phyloP scores from a whole-genome alignment of 2,888 invertebrate species.

The Halictus ligatus region DNA sequence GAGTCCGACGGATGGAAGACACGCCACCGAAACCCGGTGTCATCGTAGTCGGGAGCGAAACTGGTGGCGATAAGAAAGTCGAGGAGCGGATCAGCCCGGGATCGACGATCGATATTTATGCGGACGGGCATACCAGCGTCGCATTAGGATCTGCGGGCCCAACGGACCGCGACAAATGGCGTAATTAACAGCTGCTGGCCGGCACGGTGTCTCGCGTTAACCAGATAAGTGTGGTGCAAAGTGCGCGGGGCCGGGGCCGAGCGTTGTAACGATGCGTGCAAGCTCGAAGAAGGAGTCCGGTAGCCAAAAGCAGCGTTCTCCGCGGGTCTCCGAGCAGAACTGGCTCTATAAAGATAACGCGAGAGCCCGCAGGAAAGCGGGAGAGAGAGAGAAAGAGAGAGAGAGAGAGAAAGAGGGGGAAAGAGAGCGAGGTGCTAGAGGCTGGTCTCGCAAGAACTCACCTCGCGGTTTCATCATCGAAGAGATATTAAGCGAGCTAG shows the following conservation, averaged over 20 bases:
- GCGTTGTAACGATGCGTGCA: conserved; percentile 8
- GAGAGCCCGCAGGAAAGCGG: not conserved
- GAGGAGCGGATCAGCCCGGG: conserved; percentile 11
- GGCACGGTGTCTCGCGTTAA: conserved; percentile 44
- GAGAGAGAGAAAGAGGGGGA: not conserved
- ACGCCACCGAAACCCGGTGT: not conserved
- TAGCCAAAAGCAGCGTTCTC: conserved; percentile 45
- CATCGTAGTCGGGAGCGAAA: not conserved
- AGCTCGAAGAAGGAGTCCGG: conserved; percentile 26
- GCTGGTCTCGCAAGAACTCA: conserved; percentile 21
- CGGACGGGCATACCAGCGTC: conserved; percentile 36
- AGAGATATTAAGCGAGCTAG: conserved; percentile 30
- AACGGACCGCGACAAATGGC: conserved; percentile 42
- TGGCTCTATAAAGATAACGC: conserved; percentile 64
- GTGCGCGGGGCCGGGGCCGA: conserved; percentile 10
- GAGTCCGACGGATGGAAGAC: not conserved
- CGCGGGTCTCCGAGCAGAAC: conserved; percentile 41
- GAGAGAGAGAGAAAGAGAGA: not conserved
- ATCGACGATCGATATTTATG: conserved; percentile 29
- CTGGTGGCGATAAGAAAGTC: conserved; percentile 37
- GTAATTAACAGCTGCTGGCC: conserved; percentile 48
- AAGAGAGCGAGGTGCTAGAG: not conserved
- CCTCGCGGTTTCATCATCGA: conserved; percentile 37
- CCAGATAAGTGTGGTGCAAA: conserved; percentile 44
- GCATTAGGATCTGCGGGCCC: conserved; percentile 18